phyloP scores from a whole-genome alignment of 2,113 vertebrate genomes.

The Promerops cafer region DNA sequence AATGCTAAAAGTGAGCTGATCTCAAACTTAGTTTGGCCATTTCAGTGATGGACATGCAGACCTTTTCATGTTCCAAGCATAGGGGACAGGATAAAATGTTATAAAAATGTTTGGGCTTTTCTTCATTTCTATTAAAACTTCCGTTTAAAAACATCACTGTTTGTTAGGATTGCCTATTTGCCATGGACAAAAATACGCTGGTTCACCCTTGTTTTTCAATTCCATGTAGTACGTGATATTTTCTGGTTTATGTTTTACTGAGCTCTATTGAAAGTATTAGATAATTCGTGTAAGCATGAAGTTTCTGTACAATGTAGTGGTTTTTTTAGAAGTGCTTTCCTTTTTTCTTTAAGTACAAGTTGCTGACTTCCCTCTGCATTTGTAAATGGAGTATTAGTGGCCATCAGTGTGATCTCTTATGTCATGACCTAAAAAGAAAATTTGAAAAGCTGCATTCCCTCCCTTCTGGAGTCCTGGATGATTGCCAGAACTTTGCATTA shows the following conservation, averaged over 20 bases:
- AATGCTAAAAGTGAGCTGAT: neutral
- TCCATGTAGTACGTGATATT: neutral
- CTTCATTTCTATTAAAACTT: neutral
- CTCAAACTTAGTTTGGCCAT: neutral
- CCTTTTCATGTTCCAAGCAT: neutral
- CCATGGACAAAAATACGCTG: neutral
- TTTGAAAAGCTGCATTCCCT: neutral
- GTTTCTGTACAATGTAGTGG: neutral
- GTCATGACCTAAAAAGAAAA: conserved; percentile 15
- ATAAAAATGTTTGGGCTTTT: neutral
- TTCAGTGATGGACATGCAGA: neutral
- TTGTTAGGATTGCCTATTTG: neutral
- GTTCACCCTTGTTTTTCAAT: neutral
- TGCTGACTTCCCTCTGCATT: neutral
- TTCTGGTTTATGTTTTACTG: neutral
- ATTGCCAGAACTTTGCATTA: conserved; percentile 3
- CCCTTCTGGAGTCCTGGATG: neutral
- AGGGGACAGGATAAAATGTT: neutral
- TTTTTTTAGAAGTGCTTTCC: neutral
- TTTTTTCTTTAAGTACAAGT: neutral
- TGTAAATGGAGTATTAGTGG: neutral
- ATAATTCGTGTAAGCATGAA: neutral
- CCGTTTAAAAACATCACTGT: neutral
- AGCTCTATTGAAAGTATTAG: neutral
- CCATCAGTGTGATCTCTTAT: conserved; percentile 1